Conservation (phyloP, 1,140 invertebrate species). For the Pectinophora gossypiella region DNA sequence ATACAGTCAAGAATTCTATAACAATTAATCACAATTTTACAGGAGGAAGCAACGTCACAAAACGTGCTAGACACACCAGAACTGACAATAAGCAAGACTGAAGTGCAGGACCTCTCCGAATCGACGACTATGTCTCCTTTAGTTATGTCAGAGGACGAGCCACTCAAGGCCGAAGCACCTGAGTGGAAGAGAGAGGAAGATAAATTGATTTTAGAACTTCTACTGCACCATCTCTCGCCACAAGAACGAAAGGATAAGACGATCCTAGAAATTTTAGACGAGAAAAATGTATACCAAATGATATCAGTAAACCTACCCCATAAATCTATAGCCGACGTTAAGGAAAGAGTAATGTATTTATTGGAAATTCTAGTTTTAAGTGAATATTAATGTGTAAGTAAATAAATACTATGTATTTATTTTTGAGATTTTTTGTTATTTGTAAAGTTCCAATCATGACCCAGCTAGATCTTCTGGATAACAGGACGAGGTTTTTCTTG, state of each 20-base stretch:
- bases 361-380: conserved; percentile 32
- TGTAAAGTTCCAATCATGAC: too few species aligned
- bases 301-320: conserved; percentile 29
- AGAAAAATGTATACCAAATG: conserved; percentile 33
- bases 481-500: too few species aligned
- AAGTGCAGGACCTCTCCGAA: conserved; percentile 6
- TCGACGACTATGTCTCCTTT: conserved; percentile 14
- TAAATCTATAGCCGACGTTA: conserved; percentile 39
- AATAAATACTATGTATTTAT: too few species aligned
- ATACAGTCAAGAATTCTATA: neutral
- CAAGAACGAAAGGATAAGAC: conserved; percentile 41
- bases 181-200: conserved; percentile 63
- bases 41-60: conserved; percentile 15
- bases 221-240: conserved; percentile 34
- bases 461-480: too few species aligned
- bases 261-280: conserved; percentile 46
- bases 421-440: too few species aligned
- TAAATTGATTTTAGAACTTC: conserved; percentile 49
- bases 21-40: neutral
- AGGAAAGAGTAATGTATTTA: conserved; percentile 42
- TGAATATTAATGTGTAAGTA: too few species aligned
- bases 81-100: conserved; percentile 16
- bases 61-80: conserved; percentile 9
- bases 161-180: conserved; percentile 7
- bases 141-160: conserved; percentile 32